Evolutionary conservation across 2,797 vertebrate genomes (phyloP), one percentile per base, ranked within the genome.

Genomic region (Emys orbicularis): DNA sequence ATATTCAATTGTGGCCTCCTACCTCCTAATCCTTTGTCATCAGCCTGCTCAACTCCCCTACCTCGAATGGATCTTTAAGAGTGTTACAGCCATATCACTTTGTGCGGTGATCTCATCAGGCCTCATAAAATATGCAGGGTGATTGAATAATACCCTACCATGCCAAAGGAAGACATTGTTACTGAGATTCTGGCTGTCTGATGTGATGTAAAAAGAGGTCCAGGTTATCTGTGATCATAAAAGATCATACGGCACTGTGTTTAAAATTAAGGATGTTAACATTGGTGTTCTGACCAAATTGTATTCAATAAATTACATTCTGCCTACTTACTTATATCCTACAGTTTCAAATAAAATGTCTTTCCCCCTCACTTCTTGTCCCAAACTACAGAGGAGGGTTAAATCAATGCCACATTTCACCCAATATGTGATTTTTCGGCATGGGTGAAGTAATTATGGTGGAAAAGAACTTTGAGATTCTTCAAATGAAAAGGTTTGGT

Each of bases 71-170:
- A 37, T 72, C n/a, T 72, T 72, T 72, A 72, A 50, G 50, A 53
- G 76, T 77, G 54, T 53, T 68, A 52, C 52, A 74, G 12, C 16
- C 65, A 23, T 68, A 77, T 27, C 25, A 29, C 25, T 87, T 87
- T 56, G 18, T 21, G 83, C 21, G 8, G 57, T 2, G 11, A 50
- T 80, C 76, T 5, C 29, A 92, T 68, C 54, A 87, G 47, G 93
- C 44, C 12, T 85, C 44, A 53, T 80, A 83, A 92, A 86, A 81
- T 79, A 84, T 89, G 54, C 7, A 27, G 4, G 83, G 0, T 74
- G n/a, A 88, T 52, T 61, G 80, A 92, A 85, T 29, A 91, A 92
- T 95, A 87, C 1, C 4, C 79, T 49, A 79, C 52, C 13, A 81
- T 56, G 12, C 34, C 65, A 2, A 2, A 84, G 85, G 83, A 1